Percentiles rank a stretch among this genome's conserved stretches.
Evolutionary conservation across 2,888 invertebrate genomes (phyloP).

Genomic region (Harpalus rubripes): DNA sequence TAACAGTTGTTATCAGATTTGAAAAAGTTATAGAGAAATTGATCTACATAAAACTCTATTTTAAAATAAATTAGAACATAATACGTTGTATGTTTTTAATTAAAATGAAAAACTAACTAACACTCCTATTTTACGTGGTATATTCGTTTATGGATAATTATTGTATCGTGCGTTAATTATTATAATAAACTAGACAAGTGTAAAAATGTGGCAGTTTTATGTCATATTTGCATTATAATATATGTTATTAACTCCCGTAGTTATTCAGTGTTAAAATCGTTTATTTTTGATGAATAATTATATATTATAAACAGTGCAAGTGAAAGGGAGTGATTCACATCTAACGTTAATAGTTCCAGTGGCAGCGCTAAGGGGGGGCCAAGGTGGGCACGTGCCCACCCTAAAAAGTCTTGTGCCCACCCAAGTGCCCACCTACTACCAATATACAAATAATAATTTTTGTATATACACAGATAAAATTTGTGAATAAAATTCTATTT

Average conservation of each 20-base stretch:
- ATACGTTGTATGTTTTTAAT: background rate
- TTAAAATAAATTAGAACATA: slow-evolving; percentile 1
- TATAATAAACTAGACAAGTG: background rate
- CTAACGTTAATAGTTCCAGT: too few species aligned
- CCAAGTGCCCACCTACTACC: too few species aligned
- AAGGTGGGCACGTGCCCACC: too few species aligned
- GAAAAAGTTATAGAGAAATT: background rate
- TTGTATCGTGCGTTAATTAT: background rate
- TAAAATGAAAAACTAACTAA: background rate
- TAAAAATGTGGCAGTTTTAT: slow-evolving; percentile 10
- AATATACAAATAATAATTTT: too few species aligned
- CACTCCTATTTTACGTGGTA: background rate
- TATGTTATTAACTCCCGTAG: slow-evolving; percentile 30
- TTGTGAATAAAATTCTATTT: too few species aligned
- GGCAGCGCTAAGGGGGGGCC: too few species aligned
- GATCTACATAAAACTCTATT: background rate
- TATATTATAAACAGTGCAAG: slow-evolving; percentile 3
- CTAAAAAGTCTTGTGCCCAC: too few species aligned
- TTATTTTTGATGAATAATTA: slow-evolving; percentile 38
- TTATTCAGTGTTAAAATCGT: slow-evolving; percentile 14
- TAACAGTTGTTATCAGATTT: background rate
- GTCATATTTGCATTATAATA: slow-evolving; percentile 31
- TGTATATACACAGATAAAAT: too few species aligned
- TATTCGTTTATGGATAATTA: background rate
- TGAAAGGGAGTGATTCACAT: slow-evolving; percentile 46